Evolutionary conservation across 2,888 invertebrate species (phyloP).

Genomic region (Pseudanteris insignis): DNA sequence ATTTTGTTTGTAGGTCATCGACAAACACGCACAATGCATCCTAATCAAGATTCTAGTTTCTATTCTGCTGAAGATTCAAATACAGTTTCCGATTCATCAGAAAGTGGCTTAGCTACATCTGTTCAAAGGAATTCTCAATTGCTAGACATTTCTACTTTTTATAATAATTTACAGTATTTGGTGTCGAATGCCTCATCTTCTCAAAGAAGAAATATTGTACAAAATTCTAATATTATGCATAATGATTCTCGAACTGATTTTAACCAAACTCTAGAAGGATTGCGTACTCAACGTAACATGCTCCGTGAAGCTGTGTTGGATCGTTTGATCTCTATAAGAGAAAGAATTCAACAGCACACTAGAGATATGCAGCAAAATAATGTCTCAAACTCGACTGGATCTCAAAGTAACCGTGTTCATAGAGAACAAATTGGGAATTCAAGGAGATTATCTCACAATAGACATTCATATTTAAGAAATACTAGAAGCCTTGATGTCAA

Average conservation of each 20-base stretch:
- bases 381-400: background rate
- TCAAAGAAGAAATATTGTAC: conserved; percentile 1
- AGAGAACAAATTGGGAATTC: conserved; percentile 16
- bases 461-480: conserved; percentile 48
- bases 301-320: conserved; percentile 50
- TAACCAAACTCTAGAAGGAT: conserved; percentile 46
- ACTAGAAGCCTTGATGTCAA: conserved; percentile 8
- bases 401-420: conserved; percentile 7
- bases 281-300: conserved; percentile 47
- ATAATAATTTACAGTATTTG: conserved; percentile 19
- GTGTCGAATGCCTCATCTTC: conserved; percentile 16
- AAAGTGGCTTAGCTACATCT: conserved; percentile 1
- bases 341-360: conserved; percentile 49
- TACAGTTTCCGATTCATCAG: conserved; percentile 5
- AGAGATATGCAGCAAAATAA: conserved; percentile 46
- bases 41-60: conserved; percentile 33
- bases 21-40: conserved; percentile 18
- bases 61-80: conserved; percentile 28
- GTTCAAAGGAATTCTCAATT: conserved; percentile 9
- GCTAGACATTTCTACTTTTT: conserved; percentile 14
- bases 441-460: conserved; percentile 43
- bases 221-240: conserved; percentile 5
- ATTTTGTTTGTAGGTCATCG: conserved; percentile 24
- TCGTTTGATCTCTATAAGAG: conserved; percentile 48
- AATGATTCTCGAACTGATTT: conserved; percentile 38